Conservation (phyloP, 92 coral and sea anemone species). For the Montipora capitata region DNA sequence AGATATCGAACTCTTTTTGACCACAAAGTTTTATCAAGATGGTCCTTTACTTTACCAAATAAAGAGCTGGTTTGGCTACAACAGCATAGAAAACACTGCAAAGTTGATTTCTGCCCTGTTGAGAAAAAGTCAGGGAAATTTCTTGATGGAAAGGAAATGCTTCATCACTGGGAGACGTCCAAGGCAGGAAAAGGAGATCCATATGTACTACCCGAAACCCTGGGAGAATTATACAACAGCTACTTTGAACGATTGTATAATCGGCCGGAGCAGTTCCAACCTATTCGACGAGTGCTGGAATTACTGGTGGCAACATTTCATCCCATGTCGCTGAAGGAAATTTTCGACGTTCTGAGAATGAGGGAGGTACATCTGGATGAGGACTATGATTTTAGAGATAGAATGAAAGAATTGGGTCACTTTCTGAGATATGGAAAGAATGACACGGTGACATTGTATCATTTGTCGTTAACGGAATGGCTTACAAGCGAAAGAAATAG, state of each 20-base stretch:
- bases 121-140: constrained; percentile 77
- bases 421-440: constrained; percentile 58
- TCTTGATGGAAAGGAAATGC: constrained; percentile 75
- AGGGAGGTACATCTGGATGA: constrained; percentile 36
- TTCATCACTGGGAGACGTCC: constrained; percentile 45
- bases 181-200: constrained; percentile 15
- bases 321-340: constrained; percentile 59
- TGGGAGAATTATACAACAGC: constrained; percentile 59
- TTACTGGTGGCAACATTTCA: constrained; percentile 68
- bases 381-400: constrained; percentile 34
- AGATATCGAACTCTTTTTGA: constrained; percentile 66
- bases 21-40: constrained; percentile 30
- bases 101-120: constrained; percentile 4
- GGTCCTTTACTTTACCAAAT: constrained; percentile 23
- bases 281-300: constrained; percentile 63
- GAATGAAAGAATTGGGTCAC: constrained; percentile 41
- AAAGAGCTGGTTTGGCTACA: constrained; percentile 10
- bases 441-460: constrained; percentile 66
- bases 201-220: constrained; percentile 34
- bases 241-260: constrained; percentile 59
- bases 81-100: constrained; percentile 1
- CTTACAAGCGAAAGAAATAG: constrained; percentile 60
- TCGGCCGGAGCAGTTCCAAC: constrained; percentile 41
- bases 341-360: constrained; percentile 56
- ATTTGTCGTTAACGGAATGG: constrained; percentile 72